Evolutionary conservation across 1,140 invertebrate genomes (phyloP).

Genomic region (Lepidurus packardi): DNA sequence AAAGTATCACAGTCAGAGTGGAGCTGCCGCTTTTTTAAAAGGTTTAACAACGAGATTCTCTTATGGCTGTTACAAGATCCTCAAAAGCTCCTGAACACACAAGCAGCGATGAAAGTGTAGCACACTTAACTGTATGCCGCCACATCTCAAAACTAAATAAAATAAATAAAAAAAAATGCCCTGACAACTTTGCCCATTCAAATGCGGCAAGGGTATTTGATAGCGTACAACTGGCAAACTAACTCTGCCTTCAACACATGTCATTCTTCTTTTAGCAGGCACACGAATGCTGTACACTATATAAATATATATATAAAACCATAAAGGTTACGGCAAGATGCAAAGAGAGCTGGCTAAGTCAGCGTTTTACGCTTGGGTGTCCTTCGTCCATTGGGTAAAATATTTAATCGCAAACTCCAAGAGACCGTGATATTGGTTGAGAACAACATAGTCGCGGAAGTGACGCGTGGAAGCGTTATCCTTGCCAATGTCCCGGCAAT

Average conservation of each 20-base stretch:
- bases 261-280: not conserved
- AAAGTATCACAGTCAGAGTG: slow-evolving; percentile 19
- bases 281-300: slow-evolving; percentile 2
- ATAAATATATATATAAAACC: not conserved
- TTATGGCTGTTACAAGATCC: not conserved
- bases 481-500: slow-evolving; percentile 45
- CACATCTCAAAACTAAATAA: not conserved
- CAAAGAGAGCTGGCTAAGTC: not conserved
- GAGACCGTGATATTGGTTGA: slow-evolving; percentile 59
- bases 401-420: slow-evolving; percentile 47
- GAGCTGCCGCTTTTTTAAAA: slow-evolving; percentile 1
- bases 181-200: not conserved
- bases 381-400: not conserved
- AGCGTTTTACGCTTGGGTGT: not conserved
- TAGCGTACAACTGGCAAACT: not conserved
- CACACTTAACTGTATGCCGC: not conserved
- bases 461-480: slow-evolving; percentile 46
- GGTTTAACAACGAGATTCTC: not conserved
- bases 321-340: not conserved
- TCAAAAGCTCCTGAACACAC: not conserved
- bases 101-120: not conserved
- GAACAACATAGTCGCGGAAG: slow-evolving; percentile 59
- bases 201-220: not conserved
- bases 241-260: not conserved
- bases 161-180: not conserved